Percentiles rank a stretch among this genome's conserved stretches.
Conservation (phyloP, 2,888 invertebrate species). For the Sclerodermus sp. region DNA sequence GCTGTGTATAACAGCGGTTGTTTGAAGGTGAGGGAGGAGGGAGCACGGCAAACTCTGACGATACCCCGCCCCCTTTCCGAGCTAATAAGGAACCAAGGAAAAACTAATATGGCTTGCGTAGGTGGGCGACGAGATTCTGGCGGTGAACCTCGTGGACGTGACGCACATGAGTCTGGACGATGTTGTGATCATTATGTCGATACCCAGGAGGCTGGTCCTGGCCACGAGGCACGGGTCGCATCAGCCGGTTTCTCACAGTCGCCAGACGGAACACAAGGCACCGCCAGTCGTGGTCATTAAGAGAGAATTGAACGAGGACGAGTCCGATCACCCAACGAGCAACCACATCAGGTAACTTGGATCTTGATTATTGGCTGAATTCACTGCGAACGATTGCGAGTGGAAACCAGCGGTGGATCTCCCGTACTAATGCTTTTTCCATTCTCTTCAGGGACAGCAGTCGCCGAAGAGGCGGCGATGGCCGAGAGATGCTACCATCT, state of each 20-base stretch:
- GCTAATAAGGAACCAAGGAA: no score
- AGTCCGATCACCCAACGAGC: conserved; percentile 61
- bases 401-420: no score
- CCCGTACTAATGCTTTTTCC: neutral
- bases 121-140: conserved; percentile 97
- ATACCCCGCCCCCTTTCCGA: no score
- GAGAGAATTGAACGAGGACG: conserved; percentile 82
- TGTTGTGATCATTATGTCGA: conserved; percentile 99
- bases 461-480: conserved; percentile 68
- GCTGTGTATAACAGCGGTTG: conserved; percentile 97
- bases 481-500: conserved; percentile 77
- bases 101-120: conserved; percentile 53
- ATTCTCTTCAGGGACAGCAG: conserved; percentile 58
- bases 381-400: no score
- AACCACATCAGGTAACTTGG: conserved; percentile 51
- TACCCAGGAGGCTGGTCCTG: conserved; percentile 91
- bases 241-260: conserved; percentile 51
- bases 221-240: conserved; percentile 77
- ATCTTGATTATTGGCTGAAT: no score
- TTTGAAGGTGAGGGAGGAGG: conserved; percentile 79
- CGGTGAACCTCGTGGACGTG: conserved; percentile 97
- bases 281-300: conserved; percentile 93
- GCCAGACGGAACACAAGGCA: conserved; percentile 72
- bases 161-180: conserved; percentile 98
- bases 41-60: no score